Evolutionary conservation across 2,113 vertebrate genomes (phyloP).

Genomic region (Noctilio leporinus): DNA sequence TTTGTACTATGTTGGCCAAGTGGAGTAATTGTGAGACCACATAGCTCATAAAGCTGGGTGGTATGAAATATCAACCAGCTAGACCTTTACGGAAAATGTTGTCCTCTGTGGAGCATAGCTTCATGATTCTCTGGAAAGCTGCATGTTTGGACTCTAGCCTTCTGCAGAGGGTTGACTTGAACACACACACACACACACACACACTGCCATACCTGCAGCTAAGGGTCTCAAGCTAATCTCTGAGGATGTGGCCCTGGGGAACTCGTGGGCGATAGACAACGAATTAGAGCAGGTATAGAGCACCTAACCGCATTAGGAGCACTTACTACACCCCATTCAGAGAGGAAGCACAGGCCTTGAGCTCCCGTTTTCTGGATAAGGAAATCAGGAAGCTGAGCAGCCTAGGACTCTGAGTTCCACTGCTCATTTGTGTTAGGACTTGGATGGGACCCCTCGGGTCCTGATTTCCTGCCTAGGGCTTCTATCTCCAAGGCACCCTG

Average conservation of each 20-base stretch:
- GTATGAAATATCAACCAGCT: background rate
- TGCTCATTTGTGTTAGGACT: background rate
- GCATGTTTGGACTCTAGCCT: background rate
- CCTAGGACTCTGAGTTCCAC: background rate
- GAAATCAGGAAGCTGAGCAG: background rate
- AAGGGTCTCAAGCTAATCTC: background rate
- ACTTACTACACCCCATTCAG: background rate
- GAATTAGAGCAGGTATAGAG: background rate
- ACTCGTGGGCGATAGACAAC: rapidly evolving
- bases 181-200: rapidly evolving
- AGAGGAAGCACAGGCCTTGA: background rate
- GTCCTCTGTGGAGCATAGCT: background rate
- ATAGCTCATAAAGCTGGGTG: background rate
- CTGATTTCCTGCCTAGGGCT: background rate
- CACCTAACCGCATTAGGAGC: background rate
- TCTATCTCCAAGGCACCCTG: background rate
- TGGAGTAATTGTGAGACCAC: background rate
- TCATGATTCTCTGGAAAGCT: background rate
- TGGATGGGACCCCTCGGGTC: background rate
- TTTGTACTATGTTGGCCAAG: background rate
- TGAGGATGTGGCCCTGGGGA: rapidly evolving
- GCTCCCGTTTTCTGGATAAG: background rate
- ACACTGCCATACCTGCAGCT: background rate
- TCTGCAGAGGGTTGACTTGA: background rate
- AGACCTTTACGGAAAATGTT: background rate